phyloP scores from a whole-genome alignment of 2,888 invertebrate species.

The Heliconius sara region DNA sequence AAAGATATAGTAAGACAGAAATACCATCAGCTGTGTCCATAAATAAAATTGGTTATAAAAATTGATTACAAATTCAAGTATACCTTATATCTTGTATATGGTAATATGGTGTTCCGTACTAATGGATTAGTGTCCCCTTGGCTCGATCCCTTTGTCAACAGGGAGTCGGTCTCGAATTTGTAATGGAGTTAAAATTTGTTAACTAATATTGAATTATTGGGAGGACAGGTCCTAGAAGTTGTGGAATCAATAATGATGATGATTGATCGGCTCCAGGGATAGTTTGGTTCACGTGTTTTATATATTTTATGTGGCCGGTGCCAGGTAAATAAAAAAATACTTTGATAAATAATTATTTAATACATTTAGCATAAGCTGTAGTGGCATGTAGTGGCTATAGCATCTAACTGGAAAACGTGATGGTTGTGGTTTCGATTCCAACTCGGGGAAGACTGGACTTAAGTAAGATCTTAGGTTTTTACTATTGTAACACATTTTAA shows the following conservation, averaged over 20 bases:
- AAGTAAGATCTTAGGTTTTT: too few species aligned
- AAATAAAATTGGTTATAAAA: not conserved
- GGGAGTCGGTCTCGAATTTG: constrained; percentile 22
- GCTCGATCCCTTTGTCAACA: constrained; percentile 25
- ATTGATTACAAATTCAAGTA: too few species aligned
- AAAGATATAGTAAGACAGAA: too few species aligned
- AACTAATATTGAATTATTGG: constrained; percentile 8
- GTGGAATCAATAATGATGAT: not conserved
- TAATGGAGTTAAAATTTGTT: constrained; percentile 23
- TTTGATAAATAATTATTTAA: not conserved
- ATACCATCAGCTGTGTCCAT: too few species aligned
- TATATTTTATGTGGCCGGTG: not conserved
- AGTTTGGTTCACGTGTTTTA: not conserved
- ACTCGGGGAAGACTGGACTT: too few species aligned
- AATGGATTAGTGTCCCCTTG: constrained; percentile 18
- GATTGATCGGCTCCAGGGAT: not conserved
- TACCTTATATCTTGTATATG: constrained; percentile 1
- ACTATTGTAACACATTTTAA: too few species aligned
- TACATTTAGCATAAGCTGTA: not conserved
- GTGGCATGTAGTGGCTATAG: not conserved
- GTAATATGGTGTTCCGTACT: not conserved
- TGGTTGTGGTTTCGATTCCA: not conserved
- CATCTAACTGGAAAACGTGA: not conserved
- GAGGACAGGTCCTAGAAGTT: not conserved
- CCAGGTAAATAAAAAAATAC: not conserved